phyloP scores from a whole-genome alignment of 1,140 invertebrate species.

The Medauroidea extradentata region DNA sequence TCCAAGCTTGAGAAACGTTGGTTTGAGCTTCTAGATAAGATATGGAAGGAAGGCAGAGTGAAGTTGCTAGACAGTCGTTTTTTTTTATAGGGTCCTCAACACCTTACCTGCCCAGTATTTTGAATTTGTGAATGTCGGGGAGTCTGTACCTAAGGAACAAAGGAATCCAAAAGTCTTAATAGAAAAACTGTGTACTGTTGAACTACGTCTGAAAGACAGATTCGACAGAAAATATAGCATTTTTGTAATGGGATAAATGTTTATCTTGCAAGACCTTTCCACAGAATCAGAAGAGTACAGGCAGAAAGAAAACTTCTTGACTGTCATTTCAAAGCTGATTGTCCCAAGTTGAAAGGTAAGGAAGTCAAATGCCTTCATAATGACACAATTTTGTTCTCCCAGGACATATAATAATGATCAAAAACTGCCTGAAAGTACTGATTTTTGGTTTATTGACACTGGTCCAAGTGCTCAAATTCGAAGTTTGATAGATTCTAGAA shows the following conservation, averaged over 20 bases:
- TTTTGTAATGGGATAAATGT: background rate
- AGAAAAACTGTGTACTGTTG: constrained; percentile 3
- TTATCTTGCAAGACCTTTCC: background rate
- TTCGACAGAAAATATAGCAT: too few species aligned
- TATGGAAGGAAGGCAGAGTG: constrained; percentile 21
- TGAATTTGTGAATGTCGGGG: constrained; percentile 28
- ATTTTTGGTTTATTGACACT: too few species aligned
- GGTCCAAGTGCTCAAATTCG: too few species aligned
- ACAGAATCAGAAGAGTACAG: background rate
- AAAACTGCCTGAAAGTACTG: too few species aligned
- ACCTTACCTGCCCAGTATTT: constrained; percentile 23
- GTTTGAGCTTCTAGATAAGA: constrained; percentile 29
- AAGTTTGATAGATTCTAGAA: too few species aligned
- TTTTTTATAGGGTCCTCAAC: constrained; percentile 22
- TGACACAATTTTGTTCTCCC: too few species aligned
- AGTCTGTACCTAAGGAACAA: constrained; percentile 21
- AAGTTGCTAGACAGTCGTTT: constrained; percentile 24
- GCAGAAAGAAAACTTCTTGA: too few species aligned
- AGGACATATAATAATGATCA: too few species aligned
- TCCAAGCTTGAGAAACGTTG: constrained; percentile 23
- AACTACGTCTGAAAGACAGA: too few species aligned
- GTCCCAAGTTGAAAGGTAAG: background rate
- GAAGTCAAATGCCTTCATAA: background rate
- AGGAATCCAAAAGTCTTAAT: constrained; percentile 12
- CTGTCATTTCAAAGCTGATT: too few species aligned